Evolutionary conservation across 2,888 invertebrate species (phyloP), one percentile per base, ranked within the genome.

Genomic region (Octonoba sinensis): DNA sequence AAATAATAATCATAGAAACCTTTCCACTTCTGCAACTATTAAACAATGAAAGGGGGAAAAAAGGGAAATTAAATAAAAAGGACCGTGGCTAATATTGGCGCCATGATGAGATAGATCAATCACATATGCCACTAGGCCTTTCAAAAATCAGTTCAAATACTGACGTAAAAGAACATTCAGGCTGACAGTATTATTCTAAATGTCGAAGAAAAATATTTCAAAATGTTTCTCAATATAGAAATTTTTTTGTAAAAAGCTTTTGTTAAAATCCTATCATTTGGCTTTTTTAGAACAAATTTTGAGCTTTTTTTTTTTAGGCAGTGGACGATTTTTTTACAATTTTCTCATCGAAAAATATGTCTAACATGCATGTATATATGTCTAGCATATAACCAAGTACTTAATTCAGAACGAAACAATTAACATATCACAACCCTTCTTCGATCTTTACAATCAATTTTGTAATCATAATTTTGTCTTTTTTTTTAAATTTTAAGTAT

Each of bases 1-100:
- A 36, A 36, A 36, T 36, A 6, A 36, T 36, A 65, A 54, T 49
- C 44, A 47, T 11, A 24, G 13, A 24, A 59, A 65, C 47, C 54
- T 69, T 65, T 71, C 77, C 57, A 71, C 70, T 77, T 77, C 77
- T 77, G 77, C 77, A 77, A 77, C 77, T 70, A 77, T 77, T 36
- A 36, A 36, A 36, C 36, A 36, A 36, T 36, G 36, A 11, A 3
- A 36, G 36, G 36, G 8, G 36, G 36, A 8, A 8, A 36, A 8
- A 36, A 8, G 36, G 36, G 36, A 36, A 36, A 36, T 11, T 36
- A 46, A 46, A 20, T 69, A 60, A 22, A 47, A 56, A 67, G 67
- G 73, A 27, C 73, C 54, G 73, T 73, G 79, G 73, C 73, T 74
- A 36, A 69, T 67, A 67, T 81, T 81, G 79, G 79, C 79, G 79